Percentiles rank a stretch among this genome's conserved stretches.
Conservation (phyloP, 2,797 vertebrate genomes). For the Sebastolobus alascanus region DNA sequence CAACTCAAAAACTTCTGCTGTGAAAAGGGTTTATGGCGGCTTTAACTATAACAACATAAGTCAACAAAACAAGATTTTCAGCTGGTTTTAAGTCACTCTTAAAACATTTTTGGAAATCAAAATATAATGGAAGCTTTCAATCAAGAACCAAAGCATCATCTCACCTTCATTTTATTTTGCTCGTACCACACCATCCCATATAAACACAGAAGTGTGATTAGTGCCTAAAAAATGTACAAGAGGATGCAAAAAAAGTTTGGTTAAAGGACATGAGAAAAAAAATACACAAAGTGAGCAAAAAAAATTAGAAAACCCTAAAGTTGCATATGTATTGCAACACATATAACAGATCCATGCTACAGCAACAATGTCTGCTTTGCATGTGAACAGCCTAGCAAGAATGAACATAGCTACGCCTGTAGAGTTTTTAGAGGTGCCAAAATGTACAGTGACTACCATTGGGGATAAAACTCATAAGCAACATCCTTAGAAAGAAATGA, state of each 20-base stretch:
- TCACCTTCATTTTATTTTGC: slow-evolving; percentile 90
- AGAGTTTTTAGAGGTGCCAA: not conserved
- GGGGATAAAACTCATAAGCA: not conserved
- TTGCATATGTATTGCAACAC: not conserved
- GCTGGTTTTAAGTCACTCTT: not conserved
- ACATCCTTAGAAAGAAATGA: not conserved
- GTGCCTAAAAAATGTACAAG: slow-evolving; percentile 82
- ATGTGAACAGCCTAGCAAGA: not conserved
- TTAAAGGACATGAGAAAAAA: not conserved
- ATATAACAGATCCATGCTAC: not conserved
- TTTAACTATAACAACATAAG: not conserved
- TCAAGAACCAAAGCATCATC: slow-evolving; percentile 13
- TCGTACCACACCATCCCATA: slow-evolving; percentile 97
- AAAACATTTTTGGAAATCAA: not conserved
- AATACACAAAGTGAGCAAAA: not conserved
- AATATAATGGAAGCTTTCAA: not conserved
- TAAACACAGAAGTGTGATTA: slow-evolving; percentile 94
- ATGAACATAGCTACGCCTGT: not conserved
- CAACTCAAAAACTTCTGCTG: not conserved
- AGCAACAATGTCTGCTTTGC: not conserved
- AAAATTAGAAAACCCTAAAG: not conserved
- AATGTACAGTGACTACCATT: not conserved
- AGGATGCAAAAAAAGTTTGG: not conserved
- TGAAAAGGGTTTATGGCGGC: not conserved
- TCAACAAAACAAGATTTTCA: not conserved